These are phyloP conservation scores for Mythimna lalbum DNA, from an alignment of 2,888 invertebrate species.

Conservation along the genomic window DNA sequence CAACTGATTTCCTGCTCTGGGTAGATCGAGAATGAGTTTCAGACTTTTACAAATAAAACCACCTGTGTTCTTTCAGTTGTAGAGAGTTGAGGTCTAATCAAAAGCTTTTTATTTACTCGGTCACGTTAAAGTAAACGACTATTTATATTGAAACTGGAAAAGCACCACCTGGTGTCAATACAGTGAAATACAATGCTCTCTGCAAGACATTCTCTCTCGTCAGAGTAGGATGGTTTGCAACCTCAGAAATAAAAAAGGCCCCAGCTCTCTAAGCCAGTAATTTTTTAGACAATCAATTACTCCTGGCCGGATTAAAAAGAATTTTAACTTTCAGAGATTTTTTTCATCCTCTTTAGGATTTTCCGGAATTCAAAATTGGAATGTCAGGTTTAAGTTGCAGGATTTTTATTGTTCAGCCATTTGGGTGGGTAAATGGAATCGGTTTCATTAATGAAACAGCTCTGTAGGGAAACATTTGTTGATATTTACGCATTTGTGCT, in stretches of 20 bases:
- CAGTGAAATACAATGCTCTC: too few species aligned
- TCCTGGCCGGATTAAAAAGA: conserved; percentile 33
- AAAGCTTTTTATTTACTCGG: too few species aligned
- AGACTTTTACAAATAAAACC: too few species aligned
- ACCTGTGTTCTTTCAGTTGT: too few species aligned
- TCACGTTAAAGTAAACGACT: too few species aligned
- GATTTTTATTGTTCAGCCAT: conserved; percentile 43
- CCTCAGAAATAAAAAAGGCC: neutral
- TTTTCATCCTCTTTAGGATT: conserved; percentile 24
- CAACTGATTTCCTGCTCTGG: too few species aligned
- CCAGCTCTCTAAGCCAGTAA: neutral
- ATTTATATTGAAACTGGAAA: too few species aligned
- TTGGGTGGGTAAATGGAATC: conserved; percentile 49
- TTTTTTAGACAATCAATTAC: conserved; percentile 53
- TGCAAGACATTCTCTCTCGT: too few species aligned
- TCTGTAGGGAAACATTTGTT: conserved; percentile 43
- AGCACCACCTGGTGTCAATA: too few species aligned
- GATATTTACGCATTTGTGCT: conserved; percentile 39
- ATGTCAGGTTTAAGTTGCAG: conserved; percentile 27
- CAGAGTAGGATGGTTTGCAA: neutral
- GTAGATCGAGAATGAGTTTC: too few species aligned
- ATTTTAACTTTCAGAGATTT: conserved; percentile 29
- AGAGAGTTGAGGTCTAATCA: too few species aligned
- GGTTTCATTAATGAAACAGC: conserved; percentile 57
- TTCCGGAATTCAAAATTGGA: conserved; percentile 36